Evolutionary conservation across 2,797 vertebrate genomes (phyloP).

Genomic region (Arvicola amphibius): DNA sequence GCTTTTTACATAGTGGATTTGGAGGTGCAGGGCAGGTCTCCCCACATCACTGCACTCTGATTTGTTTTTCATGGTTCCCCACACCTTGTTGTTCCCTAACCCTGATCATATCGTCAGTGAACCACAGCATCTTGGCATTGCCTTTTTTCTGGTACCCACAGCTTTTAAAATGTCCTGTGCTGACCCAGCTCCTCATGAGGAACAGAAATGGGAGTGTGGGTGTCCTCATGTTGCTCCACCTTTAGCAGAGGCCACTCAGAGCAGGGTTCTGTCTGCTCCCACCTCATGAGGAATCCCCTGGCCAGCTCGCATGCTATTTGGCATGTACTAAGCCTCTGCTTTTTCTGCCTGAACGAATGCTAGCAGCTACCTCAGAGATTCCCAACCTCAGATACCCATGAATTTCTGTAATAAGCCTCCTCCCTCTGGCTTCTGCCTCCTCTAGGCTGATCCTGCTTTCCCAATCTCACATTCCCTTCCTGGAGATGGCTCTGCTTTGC

Average conservation of each 20-base stretch:
- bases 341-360: not conserved
- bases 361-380: accelerated
- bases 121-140: not conserved
- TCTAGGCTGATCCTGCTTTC: not conserved
- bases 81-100: not conserved
- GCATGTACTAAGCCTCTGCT: accelerated
- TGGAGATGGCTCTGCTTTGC: not conserved
- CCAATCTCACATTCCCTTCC: accelerated
- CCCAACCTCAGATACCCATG: accelerated
- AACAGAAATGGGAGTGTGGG: accelerated
- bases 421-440: not conserved
- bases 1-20: accelerated
- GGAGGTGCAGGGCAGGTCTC: accelerated
- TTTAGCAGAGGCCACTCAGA: accelerated
- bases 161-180: accelerated
- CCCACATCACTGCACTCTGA: too few relatives aligned
- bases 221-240: accelerated
- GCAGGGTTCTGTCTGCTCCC: accelerated
- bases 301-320: accelerated
- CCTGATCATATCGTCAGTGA: not conserved
- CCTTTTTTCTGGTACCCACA: accelerated
- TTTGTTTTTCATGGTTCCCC: not conserved
- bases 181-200: accelerated
- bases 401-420: accelerated
- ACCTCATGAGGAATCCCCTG: accelerated